A percentile compares a stretch with the other conserved stretches of the same genome.
phyloP scores from a whole-genome alignment of 2,888 invertebrate species.

The Hemithea aestivaria region DNA sequence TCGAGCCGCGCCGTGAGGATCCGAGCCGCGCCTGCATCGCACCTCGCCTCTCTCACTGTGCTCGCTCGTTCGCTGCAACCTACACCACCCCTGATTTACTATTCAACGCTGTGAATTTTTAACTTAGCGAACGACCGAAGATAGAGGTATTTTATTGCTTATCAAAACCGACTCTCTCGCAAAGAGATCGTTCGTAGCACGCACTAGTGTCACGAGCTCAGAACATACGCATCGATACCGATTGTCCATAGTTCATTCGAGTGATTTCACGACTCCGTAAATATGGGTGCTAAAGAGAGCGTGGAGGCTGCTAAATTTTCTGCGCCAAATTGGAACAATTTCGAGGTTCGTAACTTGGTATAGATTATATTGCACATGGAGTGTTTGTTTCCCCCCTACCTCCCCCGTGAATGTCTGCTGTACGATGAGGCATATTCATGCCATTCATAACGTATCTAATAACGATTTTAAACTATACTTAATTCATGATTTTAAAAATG shows the following conservation, averaged over 20 bases:
- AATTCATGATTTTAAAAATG: constrained; percentile 31
- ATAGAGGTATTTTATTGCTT: constrained; percentile 74
- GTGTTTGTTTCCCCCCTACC: constrained; percentile 71
- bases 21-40: constrained; percentile 47
- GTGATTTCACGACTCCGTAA: constrained; percentile 73
- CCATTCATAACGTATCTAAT: constrained; percentile 29
- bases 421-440: constrained; percentile 41
- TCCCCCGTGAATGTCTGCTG: constrained; percentile 68
- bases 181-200: constrained; percentile 64
- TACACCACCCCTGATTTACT: constrained; percentile 67
- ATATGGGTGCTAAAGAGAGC: constrained; percentile 90
- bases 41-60: constrained; percentile 35
- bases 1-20: constrained; percentile 29
- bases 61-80: constrained; percentile 57
- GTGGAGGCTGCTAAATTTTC: constrained; percentile 89
- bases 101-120: constrained; percentile 74
- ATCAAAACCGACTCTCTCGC: constrained; percentile 60
- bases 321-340: constrained; percentile 89
- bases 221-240: constrained; percentile 70
- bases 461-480: constrained; percentile 9
- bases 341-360: constrained; percentile 84
- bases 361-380: constrained; percentile 76
- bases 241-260: constrained; percentile 68
- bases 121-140: constrained; percentile 64
- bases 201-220: constrained; percentile 72